Conservation (phyloP, 2,888 invertebrate species). For the Branchipolynoe longqiensis region DNA sequence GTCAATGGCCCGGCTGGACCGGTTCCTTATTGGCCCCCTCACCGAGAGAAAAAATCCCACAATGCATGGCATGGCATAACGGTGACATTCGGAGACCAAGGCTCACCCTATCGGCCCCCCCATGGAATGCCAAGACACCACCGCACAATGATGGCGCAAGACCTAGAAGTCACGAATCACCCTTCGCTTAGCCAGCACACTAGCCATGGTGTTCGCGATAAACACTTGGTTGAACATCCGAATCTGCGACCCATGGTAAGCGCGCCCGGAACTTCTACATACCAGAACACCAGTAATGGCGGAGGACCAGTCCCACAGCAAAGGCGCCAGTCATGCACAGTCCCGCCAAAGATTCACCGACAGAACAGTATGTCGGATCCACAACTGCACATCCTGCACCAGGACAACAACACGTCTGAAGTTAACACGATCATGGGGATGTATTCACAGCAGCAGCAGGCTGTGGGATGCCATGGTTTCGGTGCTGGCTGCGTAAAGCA, state of each 20-base stretch:
- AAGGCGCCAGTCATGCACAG: not conserved
- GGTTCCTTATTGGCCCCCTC: not conserved
- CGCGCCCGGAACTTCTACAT: constrained; percentile 68
- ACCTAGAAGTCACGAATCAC: not conserved
- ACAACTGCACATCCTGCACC: constrained; percentile 83
- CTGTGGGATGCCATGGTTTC: not conserved
- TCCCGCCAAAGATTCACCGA: constrained; percentile 82
- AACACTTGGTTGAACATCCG: not conserved
- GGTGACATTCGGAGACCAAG: not conserved
- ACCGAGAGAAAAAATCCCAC: not conserved
- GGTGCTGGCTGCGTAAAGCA: not conserved
- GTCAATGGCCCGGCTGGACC: not conserved
- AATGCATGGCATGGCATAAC: not conserved
- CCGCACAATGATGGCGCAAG: not conserved
- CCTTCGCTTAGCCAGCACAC: not conserved
- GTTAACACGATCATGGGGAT: not conserved
- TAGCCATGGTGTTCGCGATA: not conserved
- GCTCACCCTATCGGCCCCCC: not conserved
- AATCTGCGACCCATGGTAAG: constrained; percentile 69
- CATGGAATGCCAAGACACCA: not conserved
- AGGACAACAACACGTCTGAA: not conserved
- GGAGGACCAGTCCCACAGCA: constrained; percentile 66
- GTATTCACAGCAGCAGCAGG: not conserved
- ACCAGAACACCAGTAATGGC: not conserved
- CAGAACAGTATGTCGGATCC: constrained; percentile 85